Percentiles rank a stretch among this genome's conserved stretches.
phyloP scores from a whole-genome alignment of 1,140 invertebrate species.

The Octopus sinensis region DNA sequence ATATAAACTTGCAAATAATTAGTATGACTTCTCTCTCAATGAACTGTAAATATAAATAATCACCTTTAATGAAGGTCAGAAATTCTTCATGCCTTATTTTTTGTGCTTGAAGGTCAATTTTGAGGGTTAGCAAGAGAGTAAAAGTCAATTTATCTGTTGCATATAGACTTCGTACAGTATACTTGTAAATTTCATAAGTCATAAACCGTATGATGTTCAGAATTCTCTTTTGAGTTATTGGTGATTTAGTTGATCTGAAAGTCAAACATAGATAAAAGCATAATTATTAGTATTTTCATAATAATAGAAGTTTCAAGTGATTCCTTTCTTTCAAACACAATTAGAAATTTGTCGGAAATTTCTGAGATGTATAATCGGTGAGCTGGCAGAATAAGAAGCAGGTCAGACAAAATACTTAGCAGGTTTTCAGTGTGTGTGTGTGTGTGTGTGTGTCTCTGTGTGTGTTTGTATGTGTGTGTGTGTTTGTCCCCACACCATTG shows the following conservation, averaged over 20 bases:
- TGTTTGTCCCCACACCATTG: too few relatives aligned
- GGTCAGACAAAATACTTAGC: too few relatives aligned
- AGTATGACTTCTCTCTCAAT: not conserved
- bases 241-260: conserved; percentile 74
- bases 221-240: conserved; percentile 81
- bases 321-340: too few relatives aligned
- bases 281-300: too few relatives aligned
- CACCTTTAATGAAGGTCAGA: conserved; percentile 88
- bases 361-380: too few relatives aligned
- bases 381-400: too few relatives aligned
- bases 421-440: too few relatives aligned
- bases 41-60: not conserved
- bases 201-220: conserved; percentile 85
- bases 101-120: conserved; percentile 79
- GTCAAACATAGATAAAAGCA: not conserved
- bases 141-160: conserved; percentile 90
- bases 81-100: conserved; percentile 88
- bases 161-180: conserved; percentile 87
- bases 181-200: conserved; percentile 89
- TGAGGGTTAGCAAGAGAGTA: conserved; percentile 91
- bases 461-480: too few relatives aligned
- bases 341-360: too few relatives aligned
- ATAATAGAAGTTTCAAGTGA: too few relatives aligned
- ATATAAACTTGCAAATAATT: too few relatives aligned
- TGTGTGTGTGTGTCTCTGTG: too few relatives aligned